Percentiles rank a stretch among this genome's conserved stretches.
Evolutionary conservation across 2,888 invertebrate species (phyloP).

Genomic region (Prenolepis imparis): DNA sequence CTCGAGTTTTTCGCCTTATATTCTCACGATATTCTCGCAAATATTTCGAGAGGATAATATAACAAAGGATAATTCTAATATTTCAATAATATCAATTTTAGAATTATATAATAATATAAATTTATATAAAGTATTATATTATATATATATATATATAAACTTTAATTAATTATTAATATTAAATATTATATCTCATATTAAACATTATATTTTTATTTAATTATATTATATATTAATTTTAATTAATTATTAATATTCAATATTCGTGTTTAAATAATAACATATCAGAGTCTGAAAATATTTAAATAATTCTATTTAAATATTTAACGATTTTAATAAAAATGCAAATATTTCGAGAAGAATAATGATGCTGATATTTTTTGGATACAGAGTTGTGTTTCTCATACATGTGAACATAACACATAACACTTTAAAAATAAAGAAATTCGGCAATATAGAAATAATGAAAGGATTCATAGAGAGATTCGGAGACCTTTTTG

Average conservation of each 20-base stretch:
- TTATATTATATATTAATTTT: neutral
- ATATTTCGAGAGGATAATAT: neutral
- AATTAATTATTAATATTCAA: too few relatives aligned
- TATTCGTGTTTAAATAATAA: neutral
- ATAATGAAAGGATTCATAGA: neutral
- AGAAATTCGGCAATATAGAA: neutral
- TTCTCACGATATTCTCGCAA: neutral
- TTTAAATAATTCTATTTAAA: neutral
- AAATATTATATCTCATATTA: too few relatives aligned
- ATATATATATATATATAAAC: too few relatives aligned
- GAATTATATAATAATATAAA: neutral
- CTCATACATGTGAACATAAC: neutral
- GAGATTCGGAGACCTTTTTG: neutral
- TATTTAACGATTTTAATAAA: neutral
- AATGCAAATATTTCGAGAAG: neutral
- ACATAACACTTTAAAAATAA: neutral
- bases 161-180: neutral
- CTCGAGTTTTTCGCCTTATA: conserved; percentile 36
- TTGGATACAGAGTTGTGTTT: neutral
- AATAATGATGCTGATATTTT: neutral
- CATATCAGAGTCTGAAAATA: neutral
- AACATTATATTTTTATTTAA: too few relatives aligned
- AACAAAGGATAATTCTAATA: neutral
- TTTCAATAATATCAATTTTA: neutral
- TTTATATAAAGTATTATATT: too few relatives aligned